These are phyloP conservation scores for Montipora efflorescens DNA, from an alignment of 64 coral and sea anemone species.

Conservation along the genomic window DNA sequence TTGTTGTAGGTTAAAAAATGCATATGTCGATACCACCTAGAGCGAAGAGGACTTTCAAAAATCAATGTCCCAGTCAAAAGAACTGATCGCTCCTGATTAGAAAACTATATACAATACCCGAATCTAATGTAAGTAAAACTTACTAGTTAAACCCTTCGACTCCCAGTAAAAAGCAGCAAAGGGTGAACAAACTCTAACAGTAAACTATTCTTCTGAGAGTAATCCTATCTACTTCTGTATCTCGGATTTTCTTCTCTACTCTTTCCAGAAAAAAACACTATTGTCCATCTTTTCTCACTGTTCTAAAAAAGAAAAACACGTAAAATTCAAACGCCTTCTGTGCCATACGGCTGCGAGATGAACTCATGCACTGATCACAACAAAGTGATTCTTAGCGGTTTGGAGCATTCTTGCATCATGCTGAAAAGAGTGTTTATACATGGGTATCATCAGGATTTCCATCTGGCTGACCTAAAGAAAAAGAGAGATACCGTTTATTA, in stretches of 20 bases:
- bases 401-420: background rate
- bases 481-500: background rate
- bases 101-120: background rate
- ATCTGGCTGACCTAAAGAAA: conserved; percentile 14
- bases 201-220: background rate
- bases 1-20: too few species aligned
- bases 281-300: background rate
- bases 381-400: background rate
- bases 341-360: background rate
- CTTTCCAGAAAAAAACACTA: background rate
- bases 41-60: background rate
- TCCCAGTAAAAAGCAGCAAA: background rate
- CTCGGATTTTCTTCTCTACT: background rate
- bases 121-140: background rate
- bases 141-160: background rate
- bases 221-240: background rate
- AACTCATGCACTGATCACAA: background rate
- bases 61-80: background rate
- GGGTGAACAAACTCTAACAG: background rate
- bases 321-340: background rate
- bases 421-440: background rate
- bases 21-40: too few species aligned
- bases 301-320: background rate
- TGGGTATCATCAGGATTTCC: conserved; percentile 14
- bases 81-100: background rate